Evolutionary conservation across 2,888 invertebrate genomes (phyloP).

Genomic region (Halocaridina rubra): DNA sequence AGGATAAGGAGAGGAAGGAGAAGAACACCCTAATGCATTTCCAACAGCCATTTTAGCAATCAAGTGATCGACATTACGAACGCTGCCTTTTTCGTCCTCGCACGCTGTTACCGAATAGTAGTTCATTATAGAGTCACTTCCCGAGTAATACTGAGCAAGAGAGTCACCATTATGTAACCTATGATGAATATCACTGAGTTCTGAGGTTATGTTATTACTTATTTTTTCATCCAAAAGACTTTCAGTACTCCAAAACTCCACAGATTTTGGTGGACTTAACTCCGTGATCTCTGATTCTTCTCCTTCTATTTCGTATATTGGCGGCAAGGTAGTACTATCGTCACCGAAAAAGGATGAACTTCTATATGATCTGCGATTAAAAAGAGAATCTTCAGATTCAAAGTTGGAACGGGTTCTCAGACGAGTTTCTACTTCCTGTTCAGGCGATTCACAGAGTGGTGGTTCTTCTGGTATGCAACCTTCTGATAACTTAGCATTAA

Average conservation of each 20-base stretch:
- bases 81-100: background rate
- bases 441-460: background rate
- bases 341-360: too few relatives aligned
- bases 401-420: too few relatives aligned
- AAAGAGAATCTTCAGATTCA: too few relatives aligned
- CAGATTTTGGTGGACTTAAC: conserved; percentile 39
- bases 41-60: background rate
- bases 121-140: conserved; percentile 60
- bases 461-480: background rate
- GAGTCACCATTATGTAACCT: background rate
- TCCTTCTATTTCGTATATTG: conserved; percentile 61
- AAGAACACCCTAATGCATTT: conserved; percentile 17
- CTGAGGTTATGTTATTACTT: background rate
- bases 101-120: conserved; percentile 41
- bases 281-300: conserved; percentile 55
- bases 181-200: background rate
- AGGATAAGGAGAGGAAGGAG: conserved; percentile 39
- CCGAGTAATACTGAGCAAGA: conserved; percentile 42
- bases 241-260: conserved; percentile 53
- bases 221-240: conserved; percentile 14
- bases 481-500: conserved; percentile 18
- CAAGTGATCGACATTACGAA: conserved; percentile 31
- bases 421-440: too few relatives aligned
- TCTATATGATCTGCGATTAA: too few relatives aligned
- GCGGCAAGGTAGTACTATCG: conserved; percentile 52